These are phyloP conservation scores for Strigamia maritima DNA, from an alignment of 2,888 invertebrate genomes.

Conservation along the genomic window DNA sequence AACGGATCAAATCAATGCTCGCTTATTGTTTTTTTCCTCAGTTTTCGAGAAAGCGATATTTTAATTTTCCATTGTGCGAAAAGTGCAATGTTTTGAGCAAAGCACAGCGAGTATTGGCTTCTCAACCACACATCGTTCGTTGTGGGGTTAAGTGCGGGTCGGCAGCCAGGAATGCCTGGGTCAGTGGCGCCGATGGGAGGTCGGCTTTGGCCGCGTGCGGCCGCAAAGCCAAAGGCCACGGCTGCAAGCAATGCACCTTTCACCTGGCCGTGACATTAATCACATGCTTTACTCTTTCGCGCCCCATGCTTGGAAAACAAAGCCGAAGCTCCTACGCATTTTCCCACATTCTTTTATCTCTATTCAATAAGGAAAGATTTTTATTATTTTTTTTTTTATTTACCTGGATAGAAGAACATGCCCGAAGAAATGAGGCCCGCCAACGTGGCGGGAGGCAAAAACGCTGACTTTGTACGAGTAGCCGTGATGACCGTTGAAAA, in stretches of 20 bases:
- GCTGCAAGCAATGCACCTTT: constrained; percentile 34
- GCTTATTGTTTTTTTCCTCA: too few relatives aligned
- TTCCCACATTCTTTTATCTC: constrained; percentile 9
- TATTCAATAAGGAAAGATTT: background rate
- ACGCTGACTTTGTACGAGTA: constrained; percentile 6
- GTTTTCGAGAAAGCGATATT: background rate
- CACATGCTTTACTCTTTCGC: constrained; percentile 31
- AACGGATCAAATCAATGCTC: background rate
- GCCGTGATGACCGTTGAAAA: background rate
- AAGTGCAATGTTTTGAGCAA: constrained; percentile 6
- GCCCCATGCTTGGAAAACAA: constrained; percentile 4
- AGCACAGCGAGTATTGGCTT: constrained; percentile 2
- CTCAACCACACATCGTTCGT: constrained; percentile 33
- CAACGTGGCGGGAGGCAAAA: constrained; percentile 12
- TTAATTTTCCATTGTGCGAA: background rate
- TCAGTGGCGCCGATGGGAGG: constrained; percentile 34
- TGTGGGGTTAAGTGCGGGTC: constrained; percentile 38
- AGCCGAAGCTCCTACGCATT: background rate
- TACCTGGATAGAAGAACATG: constrained; percentile 24
- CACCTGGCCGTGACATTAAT: constrained; percentile 39
- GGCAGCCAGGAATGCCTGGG: constrained; percentile 37
- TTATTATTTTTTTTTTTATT: constrained; percentile 6
- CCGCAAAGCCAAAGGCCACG: constrained; percentile 34
- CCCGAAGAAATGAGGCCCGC: background rate
- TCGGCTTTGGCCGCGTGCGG: constrained; percentile 1